These are phyloP conservation scores for Mugil cephalus DNA, from an alignment of 2,113 vertebrate genomes.

Conservation along the genomic window DNA sequence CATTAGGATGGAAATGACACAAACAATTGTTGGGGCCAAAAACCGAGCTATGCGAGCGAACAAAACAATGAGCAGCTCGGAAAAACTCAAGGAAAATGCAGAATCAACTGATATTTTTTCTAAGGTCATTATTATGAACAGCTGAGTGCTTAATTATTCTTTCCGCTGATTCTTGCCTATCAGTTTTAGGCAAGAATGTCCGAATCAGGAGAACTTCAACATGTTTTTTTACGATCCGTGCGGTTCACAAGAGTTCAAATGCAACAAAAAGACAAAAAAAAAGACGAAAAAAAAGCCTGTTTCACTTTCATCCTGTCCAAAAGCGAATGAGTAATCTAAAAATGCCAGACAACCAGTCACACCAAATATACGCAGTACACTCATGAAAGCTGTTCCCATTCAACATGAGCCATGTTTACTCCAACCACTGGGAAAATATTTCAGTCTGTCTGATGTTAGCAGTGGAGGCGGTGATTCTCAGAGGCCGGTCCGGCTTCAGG, in stretches of 20 bases:
- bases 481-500: slow-evolving; percentile 62
- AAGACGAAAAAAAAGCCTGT: slow-evolving; percentile 31
- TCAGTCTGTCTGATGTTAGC: slow-evolving; percentile 45
- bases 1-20: background rate
- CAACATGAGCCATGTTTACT: slow-evolving; percentile 59
- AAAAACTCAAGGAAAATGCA: background rate
- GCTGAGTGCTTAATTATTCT: too few species aligned
- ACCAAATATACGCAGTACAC: slow-evolving; percentile 39
- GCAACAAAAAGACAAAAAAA: too few species aligned
- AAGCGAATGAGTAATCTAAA: slow-evolving; percentile 54
- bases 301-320: slow-evolving; percentile 40
- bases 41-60: background rate
- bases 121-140: too few species aligned
- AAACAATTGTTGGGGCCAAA: slow-evolving; percentile 1
- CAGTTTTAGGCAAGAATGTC: background rate
- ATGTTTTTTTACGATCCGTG: background rate
- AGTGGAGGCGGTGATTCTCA: slow-evolving; percentile 48
- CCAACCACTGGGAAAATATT: slow-evolving; percentile 50
- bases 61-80: background rate
- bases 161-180: too few species aligned
- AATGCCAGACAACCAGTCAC: slow-evolving; percentile 52
- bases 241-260: slow-evolving; percentile 17
- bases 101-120: background rate
- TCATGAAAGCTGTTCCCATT: slow-evolving; percentile 51
- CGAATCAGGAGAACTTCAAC: slow-evolving; percentile 22